Evolutionary conservation across 2,113 vertebrate species (phyloP), one percentile per base, ranked within the genome.

Genomic region (Propithecus coquereli): DNA sequence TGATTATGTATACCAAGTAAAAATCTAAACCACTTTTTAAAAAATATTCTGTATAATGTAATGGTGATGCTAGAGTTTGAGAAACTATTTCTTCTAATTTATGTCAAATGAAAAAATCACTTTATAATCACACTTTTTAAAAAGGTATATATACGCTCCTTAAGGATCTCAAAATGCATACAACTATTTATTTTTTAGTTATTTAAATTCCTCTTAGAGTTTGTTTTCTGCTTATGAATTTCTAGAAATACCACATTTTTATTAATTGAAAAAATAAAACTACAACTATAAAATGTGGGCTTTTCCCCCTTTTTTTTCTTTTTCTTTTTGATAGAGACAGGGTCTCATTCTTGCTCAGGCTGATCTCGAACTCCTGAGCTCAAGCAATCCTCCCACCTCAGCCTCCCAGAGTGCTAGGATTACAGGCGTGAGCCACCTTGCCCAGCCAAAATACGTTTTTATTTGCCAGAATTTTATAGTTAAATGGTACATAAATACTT

Each of bases 121-220:
- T 81, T 82, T 47, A 57, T 68, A 92, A 54, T 43, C 11, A 65
- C 16, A 59, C 65, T 37, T 63, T 77, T 65, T 59, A 3, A 43
- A 66, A 79, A 88, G 88, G 32, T 70, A 63, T 59, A 77, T 71
- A 87, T 20, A 83, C 70, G 37, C 14, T 79, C 3, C 68, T 70
- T 63, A 65, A 91, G 50, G 22, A 61, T 93, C 37, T 95, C 40
- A 83, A 93, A 82, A 77, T 95, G 70, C 12, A 84, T 81, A 27
- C 54, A 45, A 90, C 22, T 92, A 57, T 70, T 54, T 92, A 50
- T 81, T 70, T 61, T 91, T 59, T 34, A 82, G 61, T 84, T 97
- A 94, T 61, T 83, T 92, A 88, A 34, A 73, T 88, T 79, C 79
- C 27, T 71, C 45, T 83, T n/a, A 65, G 66, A 77, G 61, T 76